A percentile compares a stretch with the other conserved stretches of the same genome.
phyloP scores from a whole-genome alignment of 2,888 invertebrate genomes.

The Nematopogon swammerdamellus region DNA sequence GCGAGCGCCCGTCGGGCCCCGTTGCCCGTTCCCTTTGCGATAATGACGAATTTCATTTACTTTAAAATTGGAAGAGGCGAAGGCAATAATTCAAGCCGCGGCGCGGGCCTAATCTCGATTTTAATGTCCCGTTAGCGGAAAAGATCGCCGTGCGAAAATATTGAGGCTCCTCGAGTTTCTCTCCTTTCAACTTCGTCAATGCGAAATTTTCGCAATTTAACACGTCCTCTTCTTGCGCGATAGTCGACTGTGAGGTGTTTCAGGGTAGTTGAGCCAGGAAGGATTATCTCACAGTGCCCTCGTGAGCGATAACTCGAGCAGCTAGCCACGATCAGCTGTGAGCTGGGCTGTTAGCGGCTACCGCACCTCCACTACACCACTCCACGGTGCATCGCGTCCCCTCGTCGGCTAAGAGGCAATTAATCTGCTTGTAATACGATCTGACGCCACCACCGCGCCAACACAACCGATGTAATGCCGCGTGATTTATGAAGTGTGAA shows the following conservation, averaged over 20 bases:
- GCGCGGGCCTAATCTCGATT: neutral
- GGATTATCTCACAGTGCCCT: no score
- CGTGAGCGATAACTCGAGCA: no score
- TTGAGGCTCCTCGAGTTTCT: no score
- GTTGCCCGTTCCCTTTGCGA: conserved; percentile 17
- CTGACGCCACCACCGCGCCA: conserved; percentile 36
- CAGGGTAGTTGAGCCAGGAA: no score
- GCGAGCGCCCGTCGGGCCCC: neutral
- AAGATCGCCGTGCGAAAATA: neutral
- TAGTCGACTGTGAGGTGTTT: no score
- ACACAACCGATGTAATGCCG: conserved; percentile 35
- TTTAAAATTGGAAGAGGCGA: conserved; percentile 24
- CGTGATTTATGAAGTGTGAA: conserved; percentile 49
- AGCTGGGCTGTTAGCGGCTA: no score
- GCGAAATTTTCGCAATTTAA: no score
- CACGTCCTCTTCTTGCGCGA: no score
- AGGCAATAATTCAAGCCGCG: conserved; percentile 27
- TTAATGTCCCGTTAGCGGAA: conserved; percentile 4
- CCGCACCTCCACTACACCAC: no score
- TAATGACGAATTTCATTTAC: conserved; percentile 44
- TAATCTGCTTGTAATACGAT: conserved; percentile 51
- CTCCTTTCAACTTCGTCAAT: no score
- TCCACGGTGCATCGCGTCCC: conserved; percentile 19
- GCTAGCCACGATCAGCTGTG: no score
- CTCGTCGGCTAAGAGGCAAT: conserved; percentile 33